Percentiles rank a stretch among this genome's conserved stretches.
These are phyloP conservation scores for Garra rufa DNA, from an alignment of 2,113 vertebrate species.

Conservation along the genomic window DNA sequence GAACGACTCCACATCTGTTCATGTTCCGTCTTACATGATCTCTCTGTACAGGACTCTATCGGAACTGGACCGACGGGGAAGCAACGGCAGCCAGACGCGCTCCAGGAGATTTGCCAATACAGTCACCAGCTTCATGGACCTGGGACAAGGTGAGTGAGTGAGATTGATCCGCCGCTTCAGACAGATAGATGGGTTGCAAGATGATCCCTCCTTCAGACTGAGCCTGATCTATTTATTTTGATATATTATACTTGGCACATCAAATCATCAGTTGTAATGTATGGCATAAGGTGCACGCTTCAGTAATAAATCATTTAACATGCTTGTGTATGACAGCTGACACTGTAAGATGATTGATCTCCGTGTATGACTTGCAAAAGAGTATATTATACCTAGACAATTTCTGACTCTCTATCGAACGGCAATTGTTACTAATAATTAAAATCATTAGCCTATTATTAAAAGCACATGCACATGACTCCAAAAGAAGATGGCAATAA, in stretches of 20 bases:
- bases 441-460: neutral
- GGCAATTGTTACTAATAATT: neutral
- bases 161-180: neutral
- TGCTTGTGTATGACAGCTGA: neutral
- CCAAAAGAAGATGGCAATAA: too few relatives aligned
- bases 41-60: conserved; percentile 80
- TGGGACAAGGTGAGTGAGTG: conserved; percentile 74
- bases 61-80: conserved; percentile 62
- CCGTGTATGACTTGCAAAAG: neutral
- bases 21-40: conserved; percentile 83
- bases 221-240: neutral
- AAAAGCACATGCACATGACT: neutral
- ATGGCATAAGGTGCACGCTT: neutral
- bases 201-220: conserved; percentile 1
- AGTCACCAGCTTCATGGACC: conserved; percentile 84
- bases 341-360: conserved; percentile 13
- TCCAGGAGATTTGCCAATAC: conserved; percentile 74
- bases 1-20: conserved; percentile 75
- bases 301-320: neutral
- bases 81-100: conserved; percentile 56
- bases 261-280: neutral
- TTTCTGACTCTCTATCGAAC: too few relatives aligned
- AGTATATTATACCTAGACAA: too few relatives aligned
- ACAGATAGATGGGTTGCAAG: neutral
- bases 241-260: neutral